Evolutionary conservation across 2,113 vertebrate genomes (phyloP).

Genomic region (Mobula birostris): DNA sequence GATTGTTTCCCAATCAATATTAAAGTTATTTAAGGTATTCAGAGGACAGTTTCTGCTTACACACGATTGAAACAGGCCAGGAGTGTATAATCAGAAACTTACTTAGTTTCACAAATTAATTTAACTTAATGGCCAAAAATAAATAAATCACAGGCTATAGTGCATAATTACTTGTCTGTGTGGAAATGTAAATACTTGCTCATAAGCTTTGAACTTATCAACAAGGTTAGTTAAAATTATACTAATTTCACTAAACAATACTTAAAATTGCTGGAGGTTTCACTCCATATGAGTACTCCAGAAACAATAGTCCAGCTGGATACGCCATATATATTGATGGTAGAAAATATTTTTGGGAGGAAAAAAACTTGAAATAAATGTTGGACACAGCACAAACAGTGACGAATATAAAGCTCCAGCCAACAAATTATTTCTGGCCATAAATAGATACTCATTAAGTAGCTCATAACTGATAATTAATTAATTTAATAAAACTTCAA

Average conservation of each 20-base stretch:
- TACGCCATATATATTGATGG: neutral
- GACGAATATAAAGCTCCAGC: neutral
- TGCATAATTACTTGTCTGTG: neutral
- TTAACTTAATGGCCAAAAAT: neutral
- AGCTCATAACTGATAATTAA: conserved; percentile 14
- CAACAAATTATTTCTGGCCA: conserved; percentile 20
- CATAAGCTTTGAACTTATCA: neutral
- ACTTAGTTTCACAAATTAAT: neutral
- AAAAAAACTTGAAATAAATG: neutral
- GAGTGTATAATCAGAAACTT: neutral
- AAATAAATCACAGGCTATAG: neutral
- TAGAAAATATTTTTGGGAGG: neutral
- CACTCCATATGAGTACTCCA: neutral
- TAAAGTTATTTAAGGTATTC: neutral
- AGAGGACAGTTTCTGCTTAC: neutral
- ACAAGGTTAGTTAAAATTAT: neutral
- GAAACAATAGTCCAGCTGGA: neutral
- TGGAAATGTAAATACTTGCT: neutral
- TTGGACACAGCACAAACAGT: neutral
- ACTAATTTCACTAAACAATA: neutral
- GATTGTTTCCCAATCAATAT: neutral
- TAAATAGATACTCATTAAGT: neutral
- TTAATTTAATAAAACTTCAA: conserved; percentile 33
- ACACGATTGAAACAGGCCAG: neutral
- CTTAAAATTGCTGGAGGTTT: neutral